Evolutionary conservation across 1,140 invertebrate genomes (phyloP).

Genomic region (Leptinotarsa lineolata): DNA sequence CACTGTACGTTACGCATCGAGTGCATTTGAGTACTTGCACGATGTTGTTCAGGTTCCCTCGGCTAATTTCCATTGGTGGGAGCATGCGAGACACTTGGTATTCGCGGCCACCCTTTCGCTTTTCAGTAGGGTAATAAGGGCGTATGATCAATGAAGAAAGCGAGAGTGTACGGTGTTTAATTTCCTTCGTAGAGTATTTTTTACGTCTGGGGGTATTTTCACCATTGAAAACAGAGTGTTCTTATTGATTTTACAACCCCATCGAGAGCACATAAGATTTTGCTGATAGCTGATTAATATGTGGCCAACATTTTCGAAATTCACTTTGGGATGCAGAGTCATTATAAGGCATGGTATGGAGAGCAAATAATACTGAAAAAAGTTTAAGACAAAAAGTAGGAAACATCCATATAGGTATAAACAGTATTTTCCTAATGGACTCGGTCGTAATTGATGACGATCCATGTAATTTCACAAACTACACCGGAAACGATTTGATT

Average conservation of each 20-base stretch:
- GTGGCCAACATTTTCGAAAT: too few species aligned
- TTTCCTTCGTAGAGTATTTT: conserved; percentile 15
- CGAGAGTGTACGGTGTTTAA: conserved; percentile 22
- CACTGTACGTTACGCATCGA: conserved; percentile 9
- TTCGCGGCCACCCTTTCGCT: conserved; percentile 6
- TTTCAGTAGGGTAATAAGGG: conserved; percentile 23
- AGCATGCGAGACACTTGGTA: conserved; percentile 11
- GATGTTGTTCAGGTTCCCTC: conserved; percentile 14
- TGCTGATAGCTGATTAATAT: too few species aligned
- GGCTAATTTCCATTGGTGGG: conserved; percentile 25
- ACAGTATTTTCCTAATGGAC: too few species aligned
- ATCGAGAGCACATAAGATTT: too few species aligned
- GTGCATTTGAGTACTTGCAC: neutral
- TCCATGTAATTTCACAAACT: too few species aligned
- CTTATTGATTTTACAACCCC: neutral
- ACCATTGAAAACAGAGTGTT: neutral
- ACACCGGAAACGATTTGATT: too few species aligned
- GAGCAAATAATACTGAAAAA: too few species aligned
- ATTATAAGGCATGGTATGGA: too few species aligned
- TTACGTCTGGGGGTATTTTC: conserved; percentile 16
- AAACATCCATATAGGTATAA: too few species aligned
- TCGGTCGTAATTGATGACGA: too few species aligned
- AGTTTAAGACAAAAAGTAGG: too few species aligned
- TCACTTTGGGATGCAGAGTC: too few species aligned
- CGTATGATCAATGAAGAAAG: conserved; percentile 17